Evolutionary conservation across 2,888 invertebrate genomes (phyloP).

Genomic region (Athrips mouffetella): DNA sequence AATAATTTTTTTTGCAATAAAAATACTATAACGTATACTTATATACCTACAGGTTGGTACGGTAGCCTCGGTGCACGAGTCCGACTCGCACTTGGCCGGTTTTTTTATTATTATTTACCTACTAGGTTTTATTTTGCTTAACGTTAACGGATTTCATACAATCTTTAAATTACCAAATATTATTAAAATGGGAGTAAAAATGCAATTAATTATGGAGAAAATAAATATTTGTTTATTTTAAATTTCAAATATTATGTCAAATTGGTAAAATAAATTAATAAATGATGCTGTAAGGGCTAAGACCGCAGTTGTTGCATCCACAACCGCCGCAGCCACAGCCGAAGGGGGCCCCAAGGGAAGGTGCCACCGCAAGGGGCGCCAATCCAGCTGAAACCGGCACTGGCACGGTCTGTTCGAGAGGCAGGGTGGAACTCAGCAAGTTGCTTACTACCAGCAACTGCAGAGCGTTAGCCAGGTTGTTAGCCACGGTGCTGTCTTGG

Average conservation of each 20-base stretch:
- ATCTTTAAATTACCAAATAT: no score
- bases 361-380: neutral
- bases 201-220: neutral
- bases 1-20: no score
- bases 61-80: no score
- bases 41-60: no score
- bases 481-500: constrained; percentile 59
- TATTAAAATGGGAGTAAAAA: neutral
- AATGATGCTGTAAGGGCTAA: constrained; percentile 9
- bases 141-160: no score
- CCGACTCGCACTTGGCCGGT: no score
- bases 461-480: constrained; percentile 57
- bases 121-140: no score
- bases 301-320: constrained; percentile 1
- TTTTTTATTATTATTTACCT: no score
- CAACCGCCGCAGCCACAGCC: neutral
- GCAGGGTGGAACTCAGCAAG: constrained; percentile 51
- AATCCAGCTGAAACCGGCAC: neutral
- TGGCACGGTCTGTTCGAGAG: constrained; percentile 23
- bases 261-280: neutral
- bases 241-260: neutral
- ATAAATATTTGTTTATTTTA: constrained; percentile 6
- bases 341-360: neutral
- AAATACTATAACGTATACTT: no score
- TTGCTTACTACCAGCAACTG: constrained; percentile 61